A percentile compares a stretch with the other conserved stretches of the same genome.
Conservation (phyloP, 2,113 vertebrate genomes). For the Gadus macrocephalus region DNA sequence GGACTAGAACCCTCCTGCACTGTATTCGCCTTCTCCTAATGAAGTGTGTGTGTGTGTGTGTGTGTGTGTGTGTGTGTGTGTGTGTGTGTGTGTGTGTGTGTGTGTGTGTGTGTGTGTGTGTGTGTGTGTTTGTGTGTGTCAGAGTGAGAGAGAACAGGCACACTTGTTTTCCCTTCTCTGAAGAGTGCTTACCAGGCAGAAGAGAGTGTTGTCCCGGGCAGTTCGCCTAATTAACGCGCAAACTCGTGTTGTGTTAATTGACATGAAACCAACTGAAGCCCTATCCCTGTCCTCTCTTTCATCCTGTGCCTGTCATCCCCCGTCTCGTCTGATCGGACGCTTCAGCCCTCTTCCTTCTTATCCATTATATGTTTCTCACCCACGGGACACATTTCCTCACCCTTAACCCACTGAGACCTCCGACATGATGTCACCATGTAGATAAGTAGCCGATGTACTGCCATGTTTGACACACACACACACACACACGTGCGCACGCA, state of each 20-base stretch:
- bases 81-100: not conserved
- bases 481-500: not conserved
- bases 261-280: slow-evolving; percentile 59
- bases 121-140: not conserved
- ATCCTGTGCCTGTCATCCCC: not conserved
- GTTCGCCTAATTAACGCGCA: slow-evolving; percentile 58
- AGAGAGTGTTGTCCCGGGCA: slow-evolving; percentile 48
- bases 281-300: slow-evolving; percentile 30
- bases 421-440: too few species aligned
- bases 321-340: too few species aligned
- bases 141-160: not conserved
- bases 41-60: slow-evolving; percentile 4
- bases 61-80: not conserved
- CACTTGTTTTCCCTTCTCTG: slow-evolving; percentile 9
- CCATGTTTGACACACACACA: not conserved
- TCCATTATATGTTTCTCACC: too few species aligned
- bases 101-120: not conserved
- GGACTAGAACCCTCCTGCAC: slow-evolving; percentile 15
- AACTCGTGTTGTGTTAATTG: slow-evolving; percentile 62
- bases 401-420: too few species aligned
- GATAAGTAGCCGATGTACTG: too few species aligned
- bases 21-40: slow-evolving; percentile 11
- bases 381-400: too few species aligned
- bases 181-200: slow-evolving; percentile 41
- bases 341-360: too few species aligned